Evolutionary conservation across 2,888 invertebrate genomes (phyloP), one percentile per base, ranked within the genome.

Genomic region (Caenorhabditis virilis): DNA sequence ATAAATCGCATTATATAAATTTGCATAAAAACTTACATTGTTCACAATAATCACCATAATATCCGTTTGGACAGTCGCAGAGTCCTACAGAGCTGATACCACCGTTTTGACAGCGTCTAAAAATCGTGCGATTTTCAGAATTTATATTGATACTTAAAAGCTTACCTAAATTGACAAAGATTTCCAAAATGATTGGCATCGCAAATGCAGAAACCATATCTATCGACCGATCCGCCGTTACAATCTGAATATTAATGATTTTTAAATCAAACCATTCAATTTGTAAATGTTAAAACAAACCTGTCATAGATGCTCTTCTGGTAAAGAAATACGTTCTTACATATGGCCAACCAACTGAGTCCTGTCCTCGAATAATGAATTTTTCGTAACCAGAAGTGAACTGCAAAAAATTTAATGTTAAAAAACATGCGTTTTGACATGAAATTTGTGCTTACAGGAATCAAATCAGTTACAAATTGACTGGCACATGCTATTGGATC

Each of bases 51-150:
- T 57, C 38, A 25, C 72, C 72, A 49, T 64, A 69, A 30, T 64
- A 72, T 16, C 67, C 69, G 38, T 67, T 69, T 1, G 61, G 59
- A 50, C 72, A 72, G 13, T 67, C 72, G 43, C 72, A 72, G 1
- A 69, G 13, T 41, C 69, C 69, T 23, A 56, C 67, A 2, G 69
- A 63, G 1, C 53, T 38, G 1, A 46, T 39, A 33, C 69, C 72
- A 43, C 72, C 72, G 42, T 72, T 69, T 41, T 61, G 52, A 39
- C 72, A 72, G 1, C 42, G 23, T 55, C 64, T 30, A 22, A 43
- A 43, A 9, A 22, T n/a, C n/a, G n/a, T n/a, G n/a, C n/a, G n/a
- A n/a, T n/a, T n/a, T n/a, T n/a, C n/a, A n/a, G n/a, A n/a, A n/a
- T n/a, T n/a, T n/a, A n/a, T n/a, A n/a, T n/a, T n/a, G n/a, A n/a